Percentiles rank a stretch among this genome's conserved stretches.
These are phyloP conservation scores for Pangasius sanitwongsei DNA, from an alignment of 2,797 vertebrate genomes.

Conservation along the genomic window DNA sequence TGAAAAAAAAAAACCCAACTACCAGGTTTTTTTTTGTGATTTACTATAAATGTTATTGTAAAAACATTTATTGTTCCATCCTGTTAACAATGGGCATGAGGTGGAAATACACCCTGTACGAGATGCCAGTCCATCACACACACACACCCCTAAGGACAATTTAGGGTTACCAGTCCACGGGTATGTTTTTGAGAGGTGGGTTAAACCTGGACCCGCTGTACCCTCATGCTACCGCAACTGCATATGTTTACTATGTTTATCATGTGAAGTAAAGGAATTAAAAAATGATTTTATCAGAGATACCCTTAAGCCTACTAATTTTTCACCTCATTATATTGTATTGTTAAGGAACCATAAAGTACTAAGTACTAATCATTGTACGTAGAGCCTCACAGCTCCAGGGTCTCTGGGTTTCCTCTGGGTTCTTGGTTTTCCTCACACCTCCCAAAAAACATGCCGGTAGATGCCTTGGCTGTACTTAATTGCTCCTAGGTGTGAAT, in stretches of 20 bases:
- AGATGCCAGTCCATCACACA: not conserved
- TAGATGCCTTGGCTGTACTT: not conserved
- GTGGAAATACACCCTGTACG: not conserved
- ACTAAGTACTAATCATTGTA: not conserved
- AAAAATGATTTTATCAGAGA: not conserved
- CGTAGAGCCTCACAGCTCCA: not conserved
- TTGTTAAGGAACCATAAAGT: not conserved
- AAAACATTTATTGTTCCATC: not conserved
- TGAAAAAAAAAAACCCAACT: not conserved
- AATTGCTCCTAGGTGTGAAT: not conserved
- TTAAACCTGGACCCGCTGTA: not conserved
- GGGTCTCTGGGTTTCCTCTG: not conserved
- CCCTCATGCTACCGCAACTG: not conserved
- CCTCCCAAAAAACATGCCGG: not conserved
- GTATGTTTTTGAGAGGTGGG: not conserved
- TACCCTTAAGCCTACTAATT: not conserved
- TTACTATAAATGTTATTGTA: not conserved
- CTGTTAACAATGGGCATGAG: not conserved
- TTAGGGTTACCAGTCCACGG: not conserved
- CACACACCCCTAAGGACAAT: not conserved
- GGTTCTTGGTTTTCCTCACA: not conserved
- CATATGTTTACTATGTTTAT: not conserved
- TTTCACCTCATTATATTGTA: not conserved
- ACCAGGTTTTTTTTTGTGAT: not conserved
- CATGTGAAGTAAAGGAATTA: not conserved